Base-by-base conservation (phyloP, 2,113 vertebrate species). In the Formicarius rufipectus region DNA sequence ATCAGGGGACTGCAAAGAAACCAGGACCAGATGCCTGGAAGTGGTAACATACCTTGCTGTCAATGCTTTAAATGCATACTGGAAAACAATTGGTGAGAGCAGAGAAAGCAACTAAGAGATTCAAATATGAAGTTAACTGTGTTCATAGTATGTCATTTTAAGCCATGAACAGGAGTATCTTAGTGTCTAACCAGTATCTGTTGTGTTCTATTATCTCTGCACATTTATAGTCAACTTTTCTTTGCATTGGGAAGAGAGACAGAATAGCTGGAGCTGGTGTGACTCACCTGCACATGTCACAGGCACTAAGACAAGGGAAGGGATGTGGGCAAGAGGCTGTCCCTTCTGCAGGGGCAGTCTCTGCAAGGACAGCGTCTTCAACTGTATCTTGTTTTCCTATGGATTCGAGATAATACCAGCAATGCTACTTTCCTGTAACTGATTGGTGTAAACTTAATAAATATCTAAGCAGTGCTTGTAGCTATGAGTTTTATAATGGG, bases 381-480 rank as follows among this genome's bases (percentile, higher is more conserved):
- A 49, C 13, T 84, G 78, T 88, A 53, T 85, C 94, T 97, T 85
- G 64, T 90, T 96, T 95, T 95, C 80, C 52, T 78, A 72, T 78
- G 86, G 86, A 89, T 95, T 95, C 60, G 73, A 95, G 91, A 86
- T 86, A 85, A 88, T 89, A 96, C 93, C 96, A 96, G 95, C 96
- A 96, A 55, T 0, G 80, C 89, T 95, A 92, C 91, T 95, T 94
- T 96, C 73, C 84, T 97, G 94, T 97, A 97, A 95, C 89, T 81
- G 89, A 93, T 89, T 78, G 91, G 95, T 96, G 84, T 96, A 95
- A 97, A 92, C 84, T 84, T 87, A 97, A 97, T 97, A 95, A 96
- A 97, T 89, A 96, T 93, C 86, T 96, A 93, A 97, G 95, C 94
- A 92, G 96, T 95, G 78, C 60, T 88, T 94, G 86, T 82, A 96